Percentiles rank a stretch among this genome's conserved stretches.
These are phyloP conservation scores for Xenotilapia caudafasciata DNA, from an alignment of 2,113 vertebrate species.

Conservation along the genomic window DNA sequence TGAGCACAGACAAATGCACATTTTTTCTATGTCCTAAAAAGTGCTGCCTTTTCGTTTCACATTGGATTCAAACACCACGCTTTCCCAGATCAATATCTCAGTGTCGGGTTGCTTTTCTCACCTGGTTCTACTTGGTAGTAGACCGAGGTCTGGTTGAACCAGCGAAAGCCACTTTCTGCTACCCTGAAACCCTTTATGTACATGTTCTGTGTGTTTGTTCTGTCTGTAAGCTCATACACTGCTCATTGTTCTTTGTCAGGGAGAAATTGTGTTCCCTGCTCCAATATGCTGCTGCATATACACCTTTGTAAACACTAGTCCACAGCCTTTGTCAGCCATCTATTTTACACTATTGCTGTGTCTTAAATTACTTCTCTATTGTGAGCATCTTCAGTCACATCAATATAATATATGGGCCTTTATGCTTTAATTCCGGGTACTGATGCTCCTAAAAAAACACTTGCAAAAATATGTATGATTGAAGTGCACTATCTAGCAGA, in stretches of 20 bases:
- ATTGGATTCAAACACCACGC: not conserved
- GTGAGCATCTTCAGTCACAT: not conserved
- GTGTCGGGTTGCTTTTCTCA: not conserved
- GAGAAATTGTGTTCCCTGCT: constrained; percentile 28
- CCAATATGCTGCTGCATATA: not conserved
- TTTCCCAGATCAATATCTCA: not conserved
- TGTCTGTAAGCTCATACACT: not conserved
- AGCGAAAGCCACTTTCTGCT: not conserved
- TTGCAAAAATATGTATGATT: not conserved
- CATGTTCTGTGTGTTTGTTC: not conserved
- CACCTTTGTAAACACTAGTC: not conserved
- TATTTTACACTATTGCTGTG: not conserved
- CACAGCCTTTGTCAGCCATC: not conserved
- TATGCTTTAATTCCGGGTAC: not conserved
- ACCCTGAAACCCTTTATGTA: constrained; percentile 19
- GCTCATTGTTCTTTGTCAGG: not conserved
- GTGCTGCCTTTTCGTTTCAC: not conserved
- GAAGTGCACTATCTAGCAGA: not conserved
- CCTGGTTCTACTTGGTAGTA: not conserved
- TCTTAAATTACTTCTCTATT: not conserved
- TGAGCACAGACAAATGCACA: not conserved
- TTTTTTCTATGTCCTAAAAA: not conserved
- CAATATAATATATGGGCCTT: not conserved
- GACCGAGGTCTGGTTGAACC: not conserved
- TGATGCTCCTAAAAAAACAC: not conserved